A percentile compares a stretch with the other conserved stretches of the same genome.
These are phyloP conservation scores for Osmerus mordax DNA, from an alignment of 2,113 vertebrate genomes.

Conservation along the genomic window DNA sequence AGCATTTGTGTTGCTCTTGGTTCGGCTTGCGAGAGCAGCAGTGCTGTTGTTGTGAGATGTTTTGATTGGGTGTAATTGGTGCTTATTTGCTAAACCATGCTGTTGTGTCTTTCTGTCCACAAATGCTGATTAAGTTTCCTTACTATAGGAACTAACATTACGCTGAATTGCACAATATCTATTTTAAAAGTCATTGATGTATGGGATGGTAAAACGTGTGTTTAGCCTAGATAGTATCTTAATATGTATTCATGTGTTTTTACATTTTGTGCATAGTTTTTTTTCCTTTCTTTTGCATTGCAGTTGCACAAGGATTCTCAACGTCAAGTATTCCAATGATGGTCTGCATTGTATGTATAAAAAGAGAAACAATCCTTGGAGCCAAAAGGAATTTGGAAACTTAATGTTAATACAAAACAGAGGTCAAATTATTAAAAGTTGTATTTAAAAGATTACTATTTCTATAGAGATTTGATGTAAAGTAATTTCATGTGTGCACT, in stretches of 20 bases:
- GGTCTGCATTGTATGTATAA: conserved; percentile 42
- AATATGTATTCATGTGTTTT: conserved; percentile 15
- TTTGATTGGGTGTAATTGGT: conserved; percentile 34
- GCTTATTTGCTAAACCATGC: conserved; percentile 23
- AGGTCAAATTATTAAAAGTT: not conserved
- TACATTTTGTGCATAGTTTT: conserved; percentile 24
- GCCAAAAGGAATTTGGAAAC: conserved; percentile 28
- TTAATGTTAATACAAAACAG: not conserved
- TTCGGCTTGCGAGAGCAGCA: conserved; percentile 9
- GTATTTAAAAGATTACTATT: conserved; percentile 24
- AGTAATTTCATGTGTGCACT: conserved; percentile 31
- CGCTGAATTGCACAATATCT: conserved; percentile 9
- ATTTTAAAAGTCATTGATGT: conserved; percentile 24
- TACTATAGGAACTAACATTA: conserved; percentile 31
- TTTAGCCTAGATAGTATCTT: conserved; percentile 31
- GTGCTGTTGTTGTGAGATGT: conserved; percentile 33
- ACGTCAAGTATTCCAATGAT: conserved; percentile 32
- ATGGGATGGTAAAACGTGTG: conserved; percentile 20
- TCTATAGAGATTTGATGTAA: conserved; percentile 37
- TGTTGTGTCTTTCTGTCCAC: conserved; percentile 15
- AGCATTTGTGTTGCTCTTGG: conserved; percentile 36
- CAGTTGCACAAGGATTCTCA: conserved; percentile 23
- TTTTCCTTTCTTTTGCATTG: conserved; percentile 49
- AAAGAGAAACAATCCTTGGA: conserved; percentile 25
- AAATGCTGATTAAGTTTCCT: conserved; percentile 12